Base-by-base conservation (phyloP, 2,113 vertebrate genomes). In the Daubentonia madagascariensis region DNA sequence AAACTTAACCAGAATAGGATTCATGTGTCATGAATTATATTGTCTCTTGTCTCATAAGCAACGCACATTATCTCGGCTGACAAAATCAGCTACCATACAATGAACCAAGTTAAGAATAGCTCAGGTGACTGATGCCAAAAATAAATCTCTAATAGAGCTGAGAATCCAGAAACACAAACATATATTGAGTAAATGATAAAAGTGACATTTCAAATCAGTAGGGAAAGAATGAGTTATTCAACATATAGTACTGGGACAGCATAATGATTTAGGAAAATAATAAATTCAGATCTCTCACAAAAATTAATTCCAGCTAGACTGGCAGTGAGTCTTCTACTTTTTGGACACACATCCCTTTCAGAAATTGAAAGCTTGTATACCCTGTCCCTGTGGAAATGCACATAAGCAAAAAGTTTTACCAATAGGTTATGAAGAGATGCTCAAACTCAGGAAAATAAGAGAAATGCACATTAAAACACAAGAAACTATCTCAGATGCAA, bases 121-220 rank as follows among this genome's bases (percentile, higher is more conserved):
- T 93, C 92, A 92, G 95, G 96, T 96, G 88, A 63, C 89, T 79
- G 30, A 59, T 61, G 61, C 91, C 91, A 97, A 97, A 98, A 97
- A 87, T 43, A 94, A 91, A 65, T 85, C 83, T 85, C 76, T 73
- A 54, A 43, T 48, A 92, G 72, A 80, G 52, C 89, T 91, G 57
- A 90, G 89, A 96, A 81, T 89, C 86, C 63, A 79, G 91, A 95
- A 92, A 75, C 50, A 85, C 37, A 96, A 78, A 48, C 52, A 22
- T 50, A 23, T 45, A 43, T 25, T 70, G 30, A 85, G 30, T 48
- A 86, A 80, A 45, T 67, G 43, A 85, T 79, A 61, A 81, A 94
- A 54, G 18, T 75, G 79, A 45, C 40, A 40, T 57, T 96, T 96
- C 76, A 75, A 37, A 86, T 72, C 52, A 72, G 4, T 61, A 43